Percentiles rank a stretch among this genome's conserved stretches.
phyloP scores from a whole-genome alignment of 2,888 invertebrate genomes.

The Gymnocheta viridis region DNA sequence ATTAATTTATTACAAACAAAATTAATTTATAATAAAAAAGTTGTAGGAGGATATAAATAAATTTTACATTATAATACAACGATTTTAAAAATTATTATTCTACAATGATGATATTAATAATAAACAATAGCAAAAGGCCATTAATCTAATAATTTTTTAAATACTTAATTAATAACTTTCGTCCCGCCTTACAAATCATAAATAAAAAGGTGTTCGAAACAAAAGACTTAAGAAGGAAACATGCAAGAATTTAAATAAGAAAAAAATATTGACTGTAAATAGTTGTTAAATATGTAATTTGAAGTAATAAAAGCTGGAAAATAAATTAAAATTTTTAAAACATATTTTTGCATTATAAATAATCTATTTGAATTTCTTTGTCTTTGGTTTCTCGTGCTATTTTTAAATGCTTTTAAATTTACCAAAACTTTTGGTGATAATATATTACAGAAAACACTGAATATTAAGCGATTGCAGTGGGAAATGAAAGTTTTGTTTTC shows the following conservation, averaged over 20 bases:
- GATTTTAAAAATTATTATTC: no score
- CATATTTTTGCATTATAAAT: neutral
- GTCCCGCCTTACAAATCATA: neutral
- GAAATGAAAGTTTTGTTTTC: neutral
- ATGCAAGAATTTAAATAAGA: neutral
- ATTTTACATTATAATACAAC: no score
- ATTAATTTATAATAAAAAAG: no score
- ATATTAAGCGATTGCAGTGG: neutral
- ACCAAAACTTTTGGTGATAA: neutral
- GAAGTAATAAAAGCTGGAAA: neutral
- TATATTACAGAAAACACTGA: neutral
- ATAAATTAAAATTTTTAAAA: neutral
- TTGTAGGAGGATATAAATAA: no score
- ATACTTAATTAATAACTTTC: neutral
- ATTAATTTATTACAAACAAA: no score
- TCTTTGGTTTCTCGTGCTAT: neutral
- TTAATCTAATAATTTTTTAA: neutral
- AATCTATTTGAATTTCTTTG: neutral
- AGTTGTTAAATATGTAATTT: neutral
- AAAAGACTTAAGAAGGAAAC: conserved; percentile 8
- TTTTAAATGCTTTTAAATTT: neutral
- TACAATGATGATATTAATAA: no score
- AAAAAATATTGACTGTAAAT: neutral
- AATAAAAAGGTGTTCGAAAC: neutral
- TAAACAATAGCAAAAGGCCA: neutral